phyloP scores from a whole-genome alignment of 2,888 invertebrate species.

The Leucozona laternaria region DNA sequence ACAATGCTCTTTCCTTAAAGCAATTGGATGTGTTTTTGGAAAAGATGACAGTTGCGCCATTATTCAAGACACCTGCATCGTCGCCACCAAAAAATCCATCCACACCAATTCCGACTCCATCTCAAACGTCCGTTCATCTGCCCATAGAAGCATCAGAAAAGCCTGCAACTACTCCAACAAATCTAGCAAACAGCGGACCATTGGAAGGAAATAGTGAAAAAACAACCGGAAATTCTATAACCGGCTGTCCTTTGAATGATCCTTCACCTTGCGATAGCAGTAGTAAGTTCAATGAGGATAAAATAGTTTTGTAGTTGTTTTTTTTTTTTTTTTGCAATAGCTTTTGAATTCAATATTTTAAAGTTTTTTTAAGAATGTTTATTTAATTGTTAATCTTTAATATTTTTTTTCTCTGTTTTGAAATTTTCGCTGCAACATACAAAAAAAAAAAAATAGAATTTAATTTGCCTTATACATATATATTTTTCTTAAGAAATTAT shows the following conservation, averaged over 20 bases:
- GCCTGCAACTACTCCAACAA: constrained; percentile 64
- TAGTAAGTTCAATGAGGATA: constrained; percentile 63
- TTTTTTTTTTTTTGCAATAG: constrained; percentile 27
- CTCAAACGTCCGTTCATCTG: constrained; percentile 55
- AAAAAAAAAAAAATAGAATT: constrained; percentile 18
- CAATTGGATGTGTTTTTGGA: constrained; percentile 96
- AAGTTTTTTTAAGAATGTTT: constrained; percentile 26
- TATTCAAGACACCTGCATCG: constrained; percentile 90
- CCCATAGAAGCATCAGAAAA: constrained; percentile 50
- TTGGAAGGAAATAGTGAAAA: constrained; percentile 4
- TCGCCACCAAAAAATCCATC: constrained; percentile 88
- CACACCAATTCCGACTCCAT: constrained; percentile 82
- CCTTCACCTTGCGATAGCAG: constrained; percentile 63
- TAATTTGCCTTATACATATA: constrained; percentile 38
- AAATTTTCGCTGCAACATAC: constrained; percentile 15
- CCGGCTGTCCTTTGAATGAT: constrained; percentile 38
- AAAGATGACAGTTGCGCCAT: constrained; percentile 90
- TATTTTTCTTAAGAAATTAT: constrained; percentile 7
- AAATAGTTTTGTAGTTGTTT: constrained; percentile 30
- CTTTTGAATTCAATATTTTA: constrained; percentile 13
- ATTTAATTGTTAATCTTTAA: background rate
- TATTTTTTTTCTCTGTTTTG: constrained; percentile 23
- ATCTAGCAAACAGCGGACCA: constrained; percentile 14
- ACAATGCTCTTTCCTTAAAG: constrained; percentile 96
- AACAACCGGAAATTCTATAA: background rate